Base-by-base conservation (phyloP, 2,113 vertebrate genomes). In the Cochlearius cochlearius region DNA sequence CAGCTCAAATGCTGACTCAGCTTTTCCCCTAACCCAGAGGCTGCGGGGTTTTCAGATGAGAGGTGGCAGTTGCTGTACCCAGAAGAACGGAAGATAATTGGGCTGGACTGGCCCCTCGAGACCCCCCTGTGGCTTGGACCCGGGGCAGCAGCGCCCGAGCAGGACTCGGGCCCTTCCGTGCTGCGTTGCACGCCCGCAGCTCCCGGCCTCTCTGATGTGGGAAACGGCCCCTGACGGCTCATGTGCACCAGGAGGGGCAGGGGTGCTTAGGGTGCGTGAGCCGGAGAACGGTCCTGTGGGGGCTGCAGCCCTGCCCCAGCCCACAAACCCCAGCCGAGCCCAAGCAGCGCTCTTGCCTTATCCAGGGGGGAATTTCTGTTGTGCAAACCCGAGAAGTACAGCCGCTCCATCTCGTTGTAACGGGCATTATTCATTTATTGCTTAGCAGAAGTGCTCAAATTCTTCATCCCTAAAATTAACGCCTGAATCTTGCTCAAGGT, bases 191-290 rank as follows among this genome's bases (percentile, higher is more conserved):
- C 39, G 49, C 62, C 59, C 21, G n/a, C 20, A 59, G 76, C 49
- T 88, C 56, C 32, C 66, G n/a, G n/a, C n/a, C n/a, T n/a, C n/a
- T n/a, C n/a, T 22, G 5, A 2, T 0, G 5, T 7, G 13, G 47
- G 68, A 20, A 45, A 18, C 18, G 15, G 0, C 39, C 62, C 32
- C 34, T 0, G 4, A 7, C 3, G 2, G 53, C 67, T 58, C 88
- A 1, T 0, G 5, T 9, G 2, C 0, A 0, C 43, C 27, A 20
- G 1, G 6, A 53, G 52, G 9, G 14, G 12, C 47, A 11, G 58
- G 41, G 66, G 55, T 19, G 59, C 59, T 49, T 5, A 2, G 68
- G 55, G 50, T 1, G 6, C 1, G 1, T 0, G 15, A 38, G 53
- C 66, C n/a, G 66, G 5, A 56, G 53, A 55, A 4, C 2, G 0